A percentile compares a stretch with the other conserved stretches of the same genome.
Evolutionary conservation across 2,888 invertebrate species (phyloP).

Genomic region (Dryomyza anilis): DNA sequence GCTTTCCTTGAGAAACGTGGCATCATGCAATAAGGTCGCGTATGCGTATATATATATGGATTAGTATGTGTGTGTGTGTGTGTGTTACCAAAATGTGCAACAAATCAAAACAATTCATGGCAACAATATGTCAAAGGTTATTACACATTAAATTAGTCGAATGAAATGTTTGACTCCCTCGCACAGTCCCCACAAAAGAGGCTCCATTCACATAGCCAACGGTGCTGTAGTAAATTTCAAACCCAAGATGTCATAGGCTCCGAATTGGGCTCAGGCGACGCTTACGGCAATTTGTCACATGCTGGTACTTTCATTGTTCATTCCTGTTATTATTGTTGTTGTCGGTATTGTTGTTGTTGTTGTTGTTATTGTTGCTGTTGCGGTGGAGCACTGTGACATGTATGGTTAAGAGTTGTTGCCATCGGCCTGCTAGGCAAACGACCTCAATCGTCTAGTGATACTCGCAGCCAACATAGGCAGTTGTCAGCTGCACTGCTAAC

Average conservation of each 20-base stretch:
- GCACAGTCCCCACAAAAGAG: not conserved
- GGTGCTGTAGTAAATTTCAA: too few relatives aligned
- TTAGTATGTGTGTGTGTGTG: not conserved
- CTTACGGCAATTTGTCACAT: constrained; percentile 50
- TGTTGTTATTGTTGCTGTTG: constrained; percentile 14
- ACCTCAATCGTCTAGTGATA: too few relatives aligned
- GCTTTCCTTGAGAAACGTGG: not conserved
- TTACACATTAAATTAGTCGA: constrained; percentile 56
- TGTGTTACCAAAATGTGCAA: constrained; percentile 24
- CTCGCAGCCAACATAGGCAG: too few relatives aligned
- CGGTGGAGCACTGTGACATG: constrained; percentile 32
- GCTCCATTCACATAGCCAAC: too few relatives aligned
- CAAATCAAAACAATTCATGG: constrained; percentile 51
- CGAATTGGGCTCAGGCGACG: constrained; percentile 23
- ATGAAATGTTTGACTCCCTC: constrained; percentile 28
- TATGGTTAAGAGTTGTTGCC: constrained; percentile 32
- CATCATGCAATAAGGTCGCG: not conserved
- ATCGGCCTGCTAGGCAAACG: too few relatives aligned
- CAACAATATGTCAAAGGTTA: constrained; percentile 57
- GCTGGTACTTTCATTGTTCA: constrained; percentile 22
- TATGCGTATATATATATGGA: not conserved
- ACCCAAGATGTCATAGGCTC: too few relatives aligned
- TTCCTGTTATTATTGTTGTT: not conserved
- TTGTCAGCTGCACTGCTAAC: too few relatives aligned
- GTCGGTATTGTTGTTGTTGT: constrained; percentile 1